These are phyloP conservation scores for Oryzias celebensis DNA, from an alignment of 2,113 vertebrate genomes.

Conservation along the genomic window DNA sequence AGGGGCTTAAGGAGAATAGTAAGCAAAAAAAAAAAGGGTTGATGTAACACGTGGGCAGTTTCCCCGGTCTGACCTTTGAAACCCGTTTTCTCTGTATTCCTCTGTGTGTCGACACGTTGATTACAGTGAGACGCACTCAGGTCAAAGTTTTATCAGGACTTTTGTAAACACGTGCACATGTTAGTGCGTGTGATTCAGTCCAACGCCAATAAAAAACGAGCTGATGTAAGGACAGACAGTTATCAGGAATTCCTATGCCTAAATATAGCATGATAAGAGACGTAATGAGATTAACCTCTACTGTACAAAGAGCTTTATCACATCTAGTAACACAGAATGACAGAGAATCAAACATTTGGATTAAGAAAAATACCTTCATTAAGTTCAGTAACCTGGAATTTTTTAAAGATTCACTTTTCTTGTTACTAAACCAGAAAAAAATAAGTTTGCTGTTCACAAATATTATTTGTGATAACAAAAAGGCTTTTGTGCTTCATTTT, in stretches of 20 bases:
- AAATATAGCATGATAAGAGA: neutral
- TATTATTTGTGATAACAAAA: too few species aligned
- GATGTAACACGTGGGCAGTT: slow-evolving; percentile 8
- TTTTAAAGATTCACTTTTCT: too few species aligned
- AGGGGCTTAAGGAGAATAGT: neutral
- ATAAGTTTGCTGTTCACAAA: too few species aligned
- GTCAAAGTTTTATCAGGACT: slow-evolving; percentile 11
- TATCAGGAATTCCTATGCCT: neutral
- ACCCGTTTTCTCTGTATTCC: slow-evolving; percentile 2
- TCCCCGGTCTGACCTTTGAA: slow-evolving; percentile 28
- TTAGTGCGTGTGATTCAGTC: neutral
- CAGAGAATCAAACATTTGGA: too few species aligned
- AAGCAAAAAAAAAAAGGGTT: neutral
- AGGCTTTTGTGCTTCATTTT: too few species aligned
- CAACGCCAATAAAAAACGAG: neutral
- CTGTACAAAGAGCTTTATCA: neutral
- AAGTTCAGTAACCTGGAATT: too few species aligned
- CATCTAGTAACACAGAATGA: neutral
- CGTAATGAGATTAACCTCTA: neutral
- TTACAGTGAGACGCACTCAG: neutral
- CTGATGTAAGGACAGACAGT: neutral
- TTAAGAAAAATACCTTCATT: too few species aligned
- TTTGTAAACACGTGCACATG: neutral
- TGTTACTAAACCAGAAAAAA: too few species aligned
- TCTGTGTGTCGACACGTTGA: neutral